phyloP scores from a whole-genome alignment of 1,140 invertebrate genomes.

The Diprion similis region DNA sequence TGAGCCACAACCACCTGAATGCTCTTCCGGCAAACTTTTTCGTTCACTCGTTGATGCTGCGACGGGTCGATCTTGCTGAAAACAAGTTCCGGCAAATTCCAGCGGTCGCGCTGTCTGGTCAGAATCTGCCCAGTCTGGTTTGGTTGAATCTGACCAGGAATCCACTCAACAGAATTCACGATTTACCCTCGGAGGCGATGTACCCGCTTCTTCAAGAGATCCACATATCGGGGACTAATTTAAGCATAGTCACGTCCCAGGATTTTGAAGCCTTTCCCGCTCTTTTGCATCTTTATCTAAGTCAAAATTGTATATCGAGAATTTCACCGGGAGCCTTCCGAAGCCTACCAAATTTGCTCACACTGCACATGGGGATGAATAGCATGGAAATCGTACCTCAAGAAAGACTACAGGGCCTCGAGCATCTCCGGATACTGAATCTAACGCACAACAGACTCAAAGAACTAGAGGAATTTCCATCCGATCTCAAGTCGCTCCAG shows the following conservation, averaged over 20 bases:
- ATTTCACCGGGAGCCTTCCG: constrained; percentile 87
- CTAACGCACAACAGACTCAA: constrained; percentile 82
- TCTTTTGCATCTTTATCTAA: constrained; percentile 76
- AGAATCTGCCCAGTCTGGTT: constrained; percentile 73
- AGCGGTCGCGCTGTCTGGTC: constrained; percentile 77
- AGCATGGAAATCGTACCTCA: constrained; percentile 84
- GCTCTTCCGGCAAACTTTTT: constrained; percentile 85
- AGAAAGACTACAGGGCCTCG: constrained; percentile 82
- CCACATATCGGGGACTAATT: constrained; percentile 81
- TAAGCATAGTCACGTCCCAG: constrained; percentile 84
- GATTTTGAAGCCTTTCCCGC: constrained; percentile 88
- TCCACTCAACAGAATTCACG: constrained; percentile 76
- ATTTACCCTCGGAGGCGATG: constrained; percentile 67
- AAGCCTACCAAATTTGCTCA: constrained; percentile 76
- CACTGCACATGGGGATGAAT: constrained; percentile 84
- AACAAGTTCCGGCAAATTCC: constrained; percentile 86
- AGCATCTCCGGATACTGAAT: constrained; percentile 76
- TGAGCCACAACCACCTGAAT: constrained; percentile 77
- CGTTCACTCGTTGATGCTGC: constrained; percentile 71
- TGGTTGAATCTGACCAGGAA: constrained; percentile 85
- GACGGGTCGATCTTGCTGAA: constrained; percentile 78
- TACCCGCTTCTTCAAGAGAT: constrained; percentile 81
- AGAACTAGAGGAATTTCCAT: constrained; percentile 83
- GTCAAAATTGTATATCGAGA: constrained; percentile 77
- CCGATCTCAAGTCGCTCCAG: constrained; percentile 78